Evolutionary conservation across 2,888 invertebrate genomes (phyloP).

Genomic region (Emmelina monodactyla): DNA sequence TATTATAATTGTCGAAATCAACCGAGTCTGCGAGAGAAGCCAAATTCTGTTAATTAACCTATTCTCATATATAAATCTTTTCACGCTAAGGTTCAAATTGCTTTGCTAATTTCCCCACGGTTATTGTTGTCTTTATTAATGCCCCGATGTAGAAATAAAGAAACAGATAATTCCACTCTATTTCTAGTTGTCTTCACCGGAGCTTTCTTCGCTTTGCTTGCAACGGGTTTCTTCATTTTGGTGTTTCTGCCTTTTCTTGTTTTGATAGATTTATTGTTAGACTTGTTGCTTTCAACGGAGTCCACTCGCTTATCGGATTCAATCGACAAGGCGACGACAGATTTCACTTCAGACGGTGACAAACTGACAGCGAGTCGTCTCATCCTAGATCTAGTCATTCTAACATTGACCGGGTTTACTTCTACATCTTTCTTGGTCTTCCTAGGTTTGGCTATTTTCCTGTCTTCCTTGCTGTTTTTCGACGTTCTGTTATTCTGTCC

Average conservation of each 20-base stretch:
- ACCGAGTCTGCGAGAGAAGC: too few relatives aligned
- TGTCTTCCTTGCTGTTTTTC: slow-evolving; percentile 22
- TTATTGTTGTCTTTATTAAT: too few relatives aligned
- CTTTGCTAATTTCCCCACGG: too few relatives aligned
- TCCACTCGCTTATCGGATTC: slow-evolving; percentile 39
- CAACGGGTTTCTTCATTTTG: slow-evolving; percentile 12
- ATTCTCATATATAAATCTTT: too few relatives aligned
- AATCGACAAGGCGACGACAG: slow-evolving; percentile 34
- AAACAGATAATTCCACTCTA: too few relatives aligned
- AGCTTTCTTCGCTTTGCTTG: slow-evolving; percentile 24
- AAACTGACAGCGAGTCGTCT: slow-evolving; percentile 43
- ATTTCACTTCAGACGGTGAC: slow-evolving; percentile 41
- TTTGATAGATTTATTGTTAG: slow-evolving; percentile 24
- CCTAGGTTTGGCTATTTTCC: slow-evolving; percentile 35
- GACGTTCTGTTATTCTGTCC: slow-evolving; percentile 43
- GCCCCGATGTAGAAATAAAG: too few relatives aligned
- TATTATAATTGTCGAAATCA: too few relatives aligned
- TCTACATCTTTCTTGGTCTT: slow-evolving; percentile 26
- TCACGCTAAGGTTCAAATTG: too few relatives aligned
- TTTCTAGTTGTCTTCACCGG: slow-evolving; percentile 32
- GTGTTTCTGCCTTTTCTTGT: slow-evolving; percentile 15
- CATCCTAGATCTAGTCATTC: slow-evolving; percentile 46
- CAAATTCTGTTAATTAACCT: too few relatives aligned
- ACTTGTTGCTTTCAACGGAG: slow-evolving; percentile 35
- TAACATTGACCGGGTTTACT: slow-evolving; percentile 20